A percentile compares a stretch with the other conserved stretches of the same genome.
phyloP scores from a whole-genome alignment of 2,113 vertebrate species.

The Urocolius indicus region DNA sequence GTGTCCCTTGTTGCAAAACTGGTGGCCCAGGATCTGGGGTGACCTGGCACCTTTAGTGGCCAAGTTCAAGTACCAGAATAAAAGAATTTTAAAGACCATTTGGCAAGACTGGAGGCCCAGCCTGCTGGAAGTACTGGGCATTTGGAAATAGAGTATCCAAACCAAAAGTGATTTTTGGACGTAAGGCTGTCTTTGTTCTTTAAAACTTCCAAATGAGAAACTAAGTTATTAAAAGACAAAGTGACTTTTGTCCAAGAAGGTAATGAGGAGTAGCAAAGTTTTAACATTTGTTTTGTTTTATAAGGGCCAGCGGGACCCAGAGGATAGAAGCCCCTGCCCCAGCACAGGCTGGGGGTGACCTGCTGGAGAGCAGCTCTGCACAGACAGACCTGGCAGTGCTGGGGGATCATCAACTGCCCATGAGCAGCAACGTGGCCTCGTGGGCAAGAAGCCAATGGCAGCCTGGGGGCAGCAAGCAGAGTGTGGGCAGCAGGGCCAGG shows the following conservation, averaged over 20 bases:
- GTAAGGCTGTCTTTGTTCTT: accelerated
- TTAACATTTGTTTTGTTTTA: neutral
- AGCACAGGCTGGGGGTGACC: too few relatives aligned
- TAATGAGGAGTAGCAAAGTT: neutral
- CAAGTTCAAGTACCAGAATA: neutral
- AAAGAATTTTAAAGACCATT: neutral
- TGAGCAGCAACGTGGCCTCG: too few relatives aligned
- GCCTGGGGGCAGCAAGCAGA: too few relatives aligned
- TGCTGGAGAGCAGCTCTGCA: too few relatives aligned
- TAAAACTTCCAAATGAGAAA: neutral
- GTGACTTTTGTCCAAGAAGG: accelerated
- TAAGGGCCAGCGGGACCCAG: neutral
- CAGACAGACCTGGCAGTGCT: too few relatives aligned
- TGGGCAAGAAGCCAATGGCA: too few relatives aligned
- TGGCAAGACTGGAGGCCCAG: accelerated
- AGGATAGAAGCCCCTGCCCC: neutral
- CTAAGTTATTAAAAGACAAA: too few relatives aligned
- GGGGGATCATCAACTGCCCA: too few relatives aligned
- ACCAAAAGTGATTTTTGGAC: neutral
- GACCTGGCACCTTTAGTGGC: neutral
- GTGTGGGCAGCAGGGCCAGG: too few relatives aligned
- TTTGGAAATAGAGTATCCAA: neutral
- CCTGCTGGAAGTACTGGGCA: too few relatives aligned
- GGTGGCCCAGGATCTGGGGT: neutral
- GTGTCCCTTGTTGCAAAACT: neutral